Percentiles rank a stretch among this genome's conserved stretches.
Conservation (phyloP, 2,888 invertebrate genomes). For the Oasisia sp. region DNA sequence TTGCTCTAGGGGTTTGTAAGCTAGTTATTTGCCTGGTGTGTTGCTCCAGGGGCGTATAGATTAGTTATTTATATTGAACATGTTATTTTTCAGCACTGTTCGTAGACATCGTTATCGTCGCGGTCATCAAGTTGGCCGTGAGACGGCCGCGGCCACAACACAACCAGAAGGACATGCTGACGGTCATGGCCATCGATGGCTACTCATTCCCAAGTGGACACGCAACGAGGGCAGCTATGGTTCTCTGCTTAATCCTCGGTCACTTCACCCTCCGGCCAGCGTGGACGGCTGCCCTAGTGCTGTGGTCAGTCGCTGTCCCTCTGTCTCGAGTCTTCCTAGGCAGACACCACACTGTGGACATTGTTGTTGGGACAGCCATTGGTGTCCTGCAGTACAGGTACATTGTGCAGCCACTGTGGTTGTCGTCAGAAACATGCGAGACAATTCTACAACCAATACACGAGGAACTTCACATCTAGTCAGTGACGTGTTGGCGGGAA, state of each 20-base stretch:
- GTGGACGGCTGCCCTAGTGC: conserved; percentile 70
- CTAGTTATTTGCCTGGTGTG: no score
- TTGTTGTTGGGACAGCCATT: conserved; percentile 78
- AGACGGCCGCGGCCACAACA: conserved; percentile 80
- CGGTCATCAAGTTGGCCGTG: conserved; percentile 80
- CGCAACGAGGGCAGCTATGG: conserved; percentile 82
- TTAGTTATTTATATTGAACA: background rate
- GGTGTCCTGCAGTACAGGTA: conserved; percentile 69
- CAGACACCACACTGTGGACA: conserved; percentile 88
- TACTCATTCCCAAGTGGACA: conserved; percentile 96
- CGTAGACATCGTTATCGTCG: conserved; percentile 82
- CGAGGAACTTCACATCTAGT: conserved; percentile 36
- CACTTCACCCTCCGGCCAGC: conserved; percentile 61
- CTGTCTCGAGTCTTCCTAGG: conserved; percentile 84
- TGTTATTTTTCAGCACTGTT: conserved; percentile 76
- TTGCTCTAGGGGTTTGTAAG: no score
- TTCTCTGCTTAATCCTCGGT: conserved; percentile 76
- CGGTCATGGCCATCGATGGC: conserved; percentile 77
- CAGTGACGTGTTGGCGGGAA: no score
- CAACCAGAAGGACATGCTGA: conserved; percentile 76
- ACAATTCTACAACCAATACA: conserved; percentile 32
- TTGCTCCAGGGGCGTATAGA: no score
- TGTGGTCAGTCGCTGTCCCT: conserved; percentile 81
- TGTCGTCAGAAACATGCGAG: conserved; percentile 30
- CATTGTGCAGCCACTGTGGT: conserved; percentile 38